Evolutionary conservation across 2,797 vertebrate genomes (phyloP), one percentile per base, ranked within the genome.

Genomic region (Ceyx erithaca): DNA sequence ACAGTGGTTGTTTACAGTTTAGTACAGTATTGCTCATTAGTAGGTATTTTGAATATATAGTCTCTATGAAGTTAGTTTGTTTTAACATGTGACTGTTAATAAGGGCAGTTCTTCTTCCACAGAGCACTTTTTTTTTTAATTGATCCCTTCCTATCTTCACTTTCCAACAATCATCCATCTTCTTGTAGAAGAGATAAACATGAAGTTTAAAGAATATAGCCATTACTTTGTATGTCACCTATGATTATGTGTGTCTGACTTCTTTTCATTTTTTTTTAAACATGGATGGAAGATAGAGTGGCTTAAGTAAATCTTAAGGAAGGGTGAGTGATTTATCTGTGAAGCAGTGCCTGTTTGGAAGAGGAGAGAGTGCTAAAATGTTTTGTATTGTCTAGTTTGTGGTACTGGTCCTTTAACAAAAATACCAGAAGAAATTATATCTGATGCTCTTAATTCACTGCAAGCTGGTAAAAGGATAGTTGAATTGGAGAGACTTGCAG

Each of bases 101-200:
- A 93, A 95, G 93, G 78, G 88, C 95, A 96, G 87, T 93, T 97
- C 93, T 87, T 96, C 89, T 93, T 95, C 76, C 66, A 90, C 68
- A 59, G 92, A 94, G 91, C 96, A 94, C 92, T 97, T 92, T 95
- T 95, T 93, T 76, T 20, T 40, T 40, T 40, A 40, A 10, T 91
- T 63, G 57, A 94, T 58, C 52, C 79, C 81, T 91, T 93, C 94
- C 64, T 70, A 3, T 66, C 52, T 84, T 94, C 68, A 31, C 55
- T 80, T 96, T 58, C 82, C 89, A 81, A 69, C 46, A 54, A 89
- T 93, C 95, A 28, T 63, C 46, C 90, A 25, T 91, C 90, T 94
- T 92, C 95, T 80, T 71, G 66, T 90, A 92, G 92, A 95, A 95
- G 92, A 94, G 92, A 64, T 63, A 88, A 92, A 66, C 3, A 8